Base-by-base conservation (phyloP, 1,140 invertebrate genomes). In the Apolygus lucorum region DNA sequence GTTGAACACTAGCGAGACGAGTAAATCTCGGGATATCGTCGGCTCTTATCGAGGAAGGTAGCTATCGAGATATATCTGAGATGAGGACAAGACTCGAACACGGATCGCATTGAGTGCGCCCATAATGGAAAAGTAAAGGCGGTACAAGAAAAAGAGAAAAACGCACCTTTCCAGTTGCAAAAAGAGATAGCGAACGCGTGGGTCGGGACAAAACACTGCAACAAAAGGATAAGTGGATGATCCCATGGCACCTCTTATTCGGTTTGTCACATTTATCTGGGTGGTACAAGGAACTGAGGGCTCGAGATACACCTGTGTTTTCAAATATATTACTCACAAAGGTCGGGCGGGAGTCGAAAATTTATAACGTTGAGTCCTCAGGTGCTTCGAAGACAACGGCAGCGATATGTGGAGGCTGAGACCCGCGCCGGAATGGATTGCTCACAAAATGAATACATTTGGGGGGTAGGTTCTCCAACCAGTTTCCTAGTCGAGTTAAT, bases 401-500 rank as follows among this genome's bases (percentile, higher is more conserved):
- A 42, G 34, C n/a, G 17, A 42, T 42, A 42, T n/a, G n/a, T 17
- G 54, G 22, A 24, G 54, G 54, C 4, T 13, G 34, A 17, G 34
- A 49, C 8, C 34, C 17, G 8, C 34, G 17, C 11, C 8, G 22
- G 54, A 59, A 59, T 59, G 54, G 22, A 59, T 59, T 59, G 54
- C 54, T 59, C 54, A 8, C 54, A 59, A 59, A 59, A 59, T 59
- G 54, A 59, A 59, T 59, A 59, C 54, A 24, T 59, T 14, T 59
- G 22, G 22, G 54, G 54, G 54, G 34, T 24, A 59, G 54, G 54
- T 59, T 59, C 54, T 11, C 54, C 54, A 59, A 59, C 54, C 54
- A 59, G 54, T 59, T 49, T 24, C 54, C 54, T 59, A 59, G 54
- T 59, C 54, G 54, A 59, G 54, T 59, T 59, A 59, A 59, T 59